Conservation (phyloP, 2,797 vertebrate species). For the Limosa lapponica region DNA sequence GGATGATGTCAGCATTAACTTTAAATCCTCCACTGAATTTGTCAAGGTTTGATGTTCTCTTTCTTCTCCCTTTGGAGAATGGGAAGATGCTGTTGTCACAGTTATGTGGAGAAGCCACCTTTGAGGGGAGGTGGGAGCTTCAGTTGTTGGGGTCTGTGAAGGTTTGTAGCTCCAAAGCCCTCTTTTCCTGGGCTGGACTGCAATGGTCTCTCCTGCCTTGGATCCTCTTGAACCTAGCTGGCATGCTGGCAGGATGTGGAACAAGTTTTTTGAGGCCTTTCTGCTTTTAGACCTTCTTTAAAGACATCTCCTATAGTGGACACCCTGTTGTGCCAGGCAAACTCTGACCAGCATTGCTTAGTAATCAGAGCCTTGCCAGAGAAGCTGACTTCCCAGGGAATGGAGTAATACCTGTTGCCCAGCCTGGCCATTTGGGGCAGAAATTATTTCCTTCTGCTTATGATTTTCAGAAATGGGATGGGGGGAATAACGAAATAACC, state of each 20-base stretch:
- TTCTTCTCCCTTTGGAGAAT: background rate
- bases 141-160: rapidly evolving
- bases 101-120: background rate
- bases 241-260: background rate
- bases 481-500: background rate
- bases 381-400: background rate
- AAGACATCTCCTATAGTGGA: background rate
- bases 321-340: background rate
- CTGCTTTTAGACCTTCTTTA: background rate
- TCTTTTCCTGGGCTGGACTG: background rate
- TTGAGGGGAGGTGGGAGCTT: rapidly evolving
- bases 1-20: background rate
- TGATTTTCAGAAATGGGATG: background rate
- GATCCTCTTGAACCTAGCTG: background rate
- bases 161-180: background rate
- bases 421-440: background rate
- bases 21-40: background rate
- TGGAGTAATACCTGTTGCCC: background rate
- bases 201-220: background rate
- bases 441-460: background rate
- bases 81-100: background rate
- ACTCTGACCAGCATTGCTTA: background rate
- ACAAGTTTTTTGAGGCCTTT: background rate
- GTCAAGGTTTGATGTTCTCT: background rate
- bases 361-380: background rate